phyloP scores from a whole-genome alignment of 2,113 vertebrate genomes.

The Chaenogobius annularis region DNA sequence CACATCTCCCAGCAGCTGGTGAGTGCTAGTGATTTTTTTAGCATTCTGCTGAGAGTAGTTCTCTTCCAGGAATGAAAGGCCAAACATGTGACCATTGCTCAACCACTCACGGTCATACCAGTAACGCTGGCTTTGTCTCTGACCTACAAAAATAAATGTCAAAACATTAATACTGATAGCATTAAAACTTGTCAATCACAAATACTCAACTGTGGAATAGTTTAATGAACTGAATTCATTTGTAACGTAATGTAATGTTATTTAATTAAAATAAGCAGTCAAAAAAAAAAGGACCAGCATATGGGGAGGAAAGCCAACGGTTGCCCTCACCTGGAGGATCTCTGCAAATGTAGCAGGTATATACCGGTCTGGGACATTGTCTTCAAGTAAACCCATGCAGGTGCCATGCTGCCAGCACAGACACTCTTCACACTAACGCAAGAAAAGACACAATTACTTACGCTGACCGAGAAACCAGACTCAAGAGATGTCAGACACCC shows the following conservation, averaged over 20 bases:
- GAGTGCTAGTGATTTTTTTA: constrained; percentile 95
- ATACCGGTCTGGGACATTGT: constrained; percentile 94
- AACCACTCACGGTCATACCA: constrained; percentile 97
- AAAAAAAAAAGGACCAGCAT: neutral
- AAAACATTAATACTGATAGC: neutral
- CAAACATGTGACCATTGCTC: constrained; percentile 91
- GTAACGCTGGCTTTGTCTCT: constrained; percentile 91
- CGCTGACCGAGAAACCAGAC: neutral
- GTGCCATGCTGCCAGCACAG: constrained; percentile 97
- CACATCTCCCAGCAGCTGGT: constrained; percentile 93
- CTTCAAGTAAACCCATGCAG: constrained; percentile 96
- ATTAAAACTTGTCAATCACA: neutral
- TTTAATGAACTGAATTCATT: neutral
- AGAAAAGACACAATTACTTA: constrained; percentile 1
- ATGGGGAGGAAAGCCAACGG: neutral
- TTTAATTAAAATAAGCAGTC: neutral
- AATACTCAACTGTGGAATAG: neutral
- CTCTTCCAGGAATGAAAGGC: constrained; percentile 90
- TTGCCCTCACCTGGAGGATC: constrained; percentile 89
- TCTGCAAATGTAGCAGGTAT: constrained; percentile 93
- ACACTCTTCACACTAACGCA: constrained; percentile 92
- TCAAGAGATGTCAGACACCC: constrained; percentile 2
- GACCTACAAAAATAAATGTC: constrained; percentile 75
- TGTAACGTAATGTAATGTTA: neutral
- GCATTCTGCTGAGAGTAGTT: constrained; percentile 97